These are phyloP conservation scores for Pyrochroa serraticornis DNA, from an alignment of 2,888 invertebrate species.

Conservation along the genomic window DNA sequence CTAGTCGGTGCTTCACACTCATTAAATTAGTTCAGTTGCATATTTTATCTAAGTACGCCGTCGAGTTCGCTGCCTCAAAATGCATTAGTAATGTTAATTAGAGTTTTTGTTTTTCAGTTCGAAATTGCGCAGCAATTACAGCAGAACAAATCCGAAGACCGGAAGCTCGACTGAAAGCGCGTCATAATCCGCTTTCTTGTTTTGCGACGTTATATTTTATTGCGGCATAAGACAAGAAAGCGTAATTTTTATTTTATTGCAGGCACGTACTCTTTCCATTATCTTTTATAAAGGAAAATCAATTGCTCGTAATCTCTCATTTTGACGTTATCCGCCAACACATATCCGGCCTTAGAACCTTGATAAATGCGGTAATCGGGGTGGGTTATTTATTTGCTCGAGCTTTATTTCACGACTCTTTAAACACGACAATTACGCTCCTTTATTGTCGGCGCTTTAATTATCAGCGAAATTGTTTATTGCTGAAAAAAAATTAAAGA, in stretches of 20 bases:
- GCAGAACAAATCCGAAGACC: too few relatives aligned
- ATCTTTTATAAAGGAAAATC: constrained; percentile 33
- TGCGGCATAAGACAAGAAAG: constrained; percentile 20
- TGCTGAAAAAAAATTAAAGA: not conserved
- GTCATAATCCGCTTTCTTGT: not conserved
- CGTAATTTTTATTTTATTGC: constrained; percentile 27
- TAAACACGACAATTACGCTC: not conserved
- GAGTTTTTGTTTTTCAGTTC: too few relatives aligned
- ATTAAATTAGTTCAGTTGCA: too few relatives aligned
- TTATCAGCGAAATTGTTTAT: not conserved
- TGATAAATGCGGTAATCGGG: constrained; percentile 30
- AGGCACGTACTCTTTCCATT: constrained; percentile 28
- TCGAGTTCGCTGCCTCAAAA: too few relatives aligned
- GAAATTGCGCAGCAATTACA: too few relatives aligned
- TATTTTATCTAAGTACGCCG: too few relatives aligned
- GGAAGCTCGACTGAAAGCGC: not conserved
- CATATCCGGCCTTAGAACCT: constrained; percentile 25
- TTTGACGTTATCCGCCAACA: constrained; percentile 29
- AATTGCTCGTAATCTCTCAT: constrained; percentile 31
- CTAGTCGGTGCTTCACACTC: too few relatives aligned
- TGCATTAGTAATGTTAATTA: too few relatives aligned
- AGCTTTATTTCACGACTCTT: constrained; percentile 6
- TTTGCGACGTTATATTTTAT: constrained; percentile 16
- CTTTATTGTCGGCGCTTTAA: not conserved
- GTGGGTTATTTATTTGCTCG: constrained; percentile 9